A percentile compares a stretch with the other conserved stretches of the same genome.
Evolutionary conservation across 2,113 vertebrate genomes (phyloP).

Genomic region (Haemorhous mexicanus): DNA sequence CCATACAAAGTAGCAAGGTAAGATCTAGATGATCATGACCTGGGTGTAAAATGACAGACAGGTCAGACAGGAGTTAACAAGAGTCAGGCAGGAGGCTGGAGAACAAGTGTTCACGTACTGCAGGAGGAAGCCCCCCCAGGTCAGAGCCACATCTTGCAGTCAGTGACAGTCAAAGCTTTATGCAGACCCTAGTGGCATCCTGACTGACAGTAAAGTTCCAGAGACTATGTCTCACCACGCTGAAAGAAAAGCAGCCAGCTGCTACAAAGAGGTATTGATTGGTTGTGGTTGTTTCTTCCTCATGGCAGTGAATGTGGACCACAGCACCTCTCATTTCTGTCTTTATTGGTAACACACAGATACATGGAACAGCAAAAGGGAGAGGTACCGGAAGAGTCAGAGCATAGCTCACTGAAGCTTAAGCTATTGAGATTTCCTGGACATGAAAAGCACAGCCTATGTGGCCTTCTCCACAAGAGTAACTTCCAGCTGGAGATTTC

Average conservation of each 20-base stretch:
- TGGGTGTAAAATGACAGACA: fast-evolving
- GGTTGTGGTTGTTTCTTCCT: neutral
- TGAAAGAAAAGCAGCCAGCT: neutral
- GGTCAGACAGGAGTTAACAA: neutral
- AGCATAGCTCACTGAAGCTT: neutral
- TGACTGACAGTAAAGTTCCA: neutral
- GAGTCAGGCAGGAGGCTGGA: neutral
- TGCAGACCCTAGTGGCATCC: fast-evolving
- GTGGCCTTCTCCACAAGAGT: neutral
- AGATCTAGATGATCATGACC: neutral
- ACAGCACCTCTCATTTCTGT: fast-evolving
- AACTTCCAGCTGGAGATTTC: neutral
- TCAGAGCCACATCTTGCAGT: neutral
- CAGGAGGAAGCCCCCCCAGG: neutral
- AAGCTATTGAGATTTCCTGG: neutral
- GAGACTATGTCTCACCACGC: neutral
- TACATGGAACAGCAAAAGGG: neutral
- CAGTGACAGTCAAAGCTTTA: fast-evolving
- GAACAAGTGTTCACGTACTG: fast-evolving
- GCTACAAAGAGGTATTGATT: neutral
- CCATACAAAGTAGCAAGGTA: neutral
- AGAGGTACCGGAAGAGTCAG: neutral
- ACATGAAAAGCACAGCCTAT: neutral
- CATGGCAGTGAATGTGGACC: neutral
- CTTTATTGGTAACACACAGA: neutral